Evolutionary conservation across 2,888 invertebrate species (phyloP), one percentile per base, ranked within the genome.

Genomic region (Lepetodrilus schrolli): DNA sequence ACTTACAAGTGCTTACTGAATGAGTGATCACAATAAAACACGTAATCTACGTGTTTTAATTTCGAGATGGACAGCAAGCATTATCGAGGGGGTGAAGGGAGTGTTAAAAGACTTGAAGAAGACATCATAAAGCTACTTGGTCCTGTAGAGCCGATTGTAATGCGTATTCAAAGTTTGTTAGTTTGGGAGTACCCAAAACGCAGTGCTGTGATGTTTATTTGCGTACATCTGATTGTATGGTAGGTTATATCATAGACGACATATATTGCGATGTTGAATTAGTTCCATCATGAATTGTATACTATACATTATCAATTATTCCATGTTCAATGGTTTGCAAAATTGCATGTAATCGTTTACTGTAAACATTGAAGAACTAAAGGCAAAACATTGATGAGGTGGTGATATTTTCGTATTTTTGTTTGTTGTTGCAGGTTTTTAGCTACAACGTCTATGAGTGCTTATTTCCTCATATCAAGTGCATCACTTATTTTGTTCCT

Each of bases 131-230:
- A 78, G 4, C 51, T 84, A 37, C 74, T 89, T n/a, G 86, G 82
- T 71, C 88, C 89, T 8, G 74, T 88, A 51, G 91, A 91, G 80
- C 84, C 89, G 38, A 82, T 87, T 69, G 85, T 91, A 17, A 88
- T 90, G 83, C 80, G 83, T 21, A 66, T 87, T 23, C 90, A 91
- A 78, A 90, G 90, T 74, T 77, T 90, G 23, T 80, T 91, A 48
- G 90, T 90, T 38, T 91, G 91, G 91, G 90, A 91, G 75, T 87
- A 86, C 74, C 90, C 90, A 10, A 82, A 80, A 23, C 80, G 82
- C 73, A 89, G 90, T 78, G 86, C 87, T 10, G 79, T 88, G 43
- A 82, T 89, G 72, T 84, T 91, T 73, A 75, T 87, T 20, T 73
- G 82, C 69, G 84, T 90, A 71, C 90, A 90, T 81, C 77, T 86